Base-by-base conservation (phyloP, 2,888 invertebrate genomes). In the Zootermopsis nevadensis region DNA sequence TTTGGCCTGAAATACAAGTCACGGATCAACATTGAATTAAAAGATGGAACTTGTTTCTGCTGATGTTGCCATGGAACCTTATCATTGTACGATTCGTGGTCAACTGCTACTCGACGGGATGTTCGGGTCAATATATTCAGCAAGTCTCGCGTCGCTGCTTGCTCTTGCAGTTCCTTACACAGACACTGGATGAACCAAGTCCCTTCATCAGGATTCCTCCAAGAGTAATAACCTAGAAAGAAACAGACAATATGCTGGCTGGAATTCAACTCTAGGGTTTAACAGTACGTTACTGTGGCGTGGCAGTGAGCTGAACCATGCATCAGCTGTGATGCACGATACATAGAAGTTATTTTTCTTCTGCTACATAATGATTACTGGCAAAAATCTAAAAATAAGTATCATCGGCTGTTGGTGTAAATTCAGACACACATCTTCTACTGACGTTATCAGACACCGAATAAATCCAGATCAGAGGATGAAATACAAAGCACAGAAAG, bases 181-280 rank as follows among this genome's bases (percentile, higher is more conserved):
- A 95, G 88, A 6, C 93, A 89, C 88, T 95, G 94, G 81, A 95
- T 93, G 87, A 95, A 95, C 94, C 94, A 95, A 0, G 94, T 93
- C 2, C 95, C 95, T 33, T 91, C 90, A 76, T 91, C 90, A 38
- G 93, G 92, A 87, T 94, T 94, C 7, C 94, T 90, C 91, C 93
- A 94, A 0, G 94, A 94, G 87, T 91, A 94, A 87, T 91, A 92
- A 81, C 94, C 94, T 93, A 88, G 74, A 89, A 87, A 87, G 42
- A 77, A n/a, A n/a, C 60, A 35, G 12, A 0, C 1, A 33, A 6
- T 31, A 8, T 30, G 31, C 67, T 30, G 27, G 22, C 22, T 27
- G 22, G 8, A 60, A n/a, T 19, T n/a, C 22, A n/a, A n/a, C n/a
- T n/a, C n/a, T n/a, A n/a, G n/a, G n/a, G n/a, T n/a, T n/a, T n/a